Evolutionary conservation across 1,140 invertebrate genomes (phyloP).

Genomic region (Microplitis mediator): DNA sequence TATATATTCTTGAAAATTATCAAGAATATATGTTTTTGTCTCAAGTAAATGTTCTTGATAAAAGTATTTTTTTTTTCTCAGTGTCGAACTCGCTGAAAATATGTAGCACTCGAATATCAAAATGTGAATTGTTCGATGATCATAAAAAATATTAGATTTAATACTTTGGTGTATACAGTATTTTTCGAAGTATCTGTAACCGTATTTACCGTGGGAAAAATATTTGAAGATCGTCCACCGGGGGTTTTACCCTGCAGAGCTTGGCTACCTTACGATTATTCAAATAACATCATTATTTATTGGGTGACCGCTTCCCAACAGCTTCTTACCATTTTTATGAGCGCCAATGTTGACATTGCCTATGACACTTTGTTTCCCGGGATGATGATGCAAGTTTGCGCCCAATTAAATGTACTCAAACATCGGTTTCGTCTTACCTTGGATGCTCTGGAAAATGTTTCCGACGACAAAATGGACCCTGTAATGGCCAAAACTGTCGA

Average conservation of each 20-base stretch:
- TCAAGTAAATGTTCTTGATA: too few species aligned
- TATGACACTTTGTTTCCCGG: slow-evolving; percentile 7
- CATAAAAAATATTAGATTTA: neutral
- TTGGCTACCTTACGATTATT: slow-evolving; percentile 8
- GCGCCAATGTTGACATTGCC: neutral
- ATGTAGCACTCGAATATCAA: neutral
- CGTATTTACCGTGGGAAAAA: neutral
- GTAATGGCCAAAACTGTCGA: neutral
- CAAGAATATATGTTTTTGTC: too few species aligned
- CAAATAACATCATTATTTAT: neutral
- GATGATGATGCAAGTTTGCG: slow-evolving; percentile 4
- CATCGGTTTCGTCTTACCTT: neutral
- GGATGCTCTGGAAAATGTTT: neutral
- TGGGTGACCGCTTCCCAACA: neutral
- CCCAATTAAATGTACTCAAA: neutral
- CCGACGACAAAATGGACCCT: neutral
- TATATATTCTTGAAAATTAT: too few species aligned
- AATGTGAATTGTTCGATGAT: neutral
- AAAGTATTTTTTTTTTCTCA: neutral
- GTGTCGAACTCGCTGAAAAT: neutral
- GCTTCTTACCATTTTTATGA: neutral
- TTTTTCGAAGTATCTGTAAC: neutral
- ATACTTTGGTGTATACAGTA: neutral
- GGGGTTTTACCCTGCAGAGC: neutral
- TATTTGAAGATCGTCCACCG: neutral